These are phyloP conservation scores for human (Homo sapiens) DNA, from an alignment of 2,113 vertebrate species.

Conservation along the genomic window GRCh38 chrY:19006001-19006500, in stretches of 20 bases:
- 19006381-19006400: no score
- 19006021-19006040: not conserved
- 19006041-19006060: not conserved
- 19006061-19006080: not conserved
- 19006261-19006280: not conserved
- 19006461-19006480: not conserved
- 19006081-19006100: no score
- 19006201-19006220: not conserved
- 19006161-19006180: not conserved
- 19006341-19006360: not conserved
- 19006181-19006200: no score
- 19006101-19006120: not conserved
- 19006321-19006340: no score
- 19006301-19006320: not conserved
- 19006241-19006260: no score
- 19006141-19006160: accelerated
- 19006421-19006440: not conserved
- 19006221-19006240: not conserved
- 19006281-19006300: no score
- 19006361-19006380: not conserved
- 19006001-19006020: not conserved
- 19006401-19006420: not conserved
- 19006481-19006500: no score
- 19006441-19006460: not conserved
- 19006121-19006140: not conserved